Conservation (phyloP, 2,888 invertebrate genomes). For the Antheraea yamamai region DNA sequence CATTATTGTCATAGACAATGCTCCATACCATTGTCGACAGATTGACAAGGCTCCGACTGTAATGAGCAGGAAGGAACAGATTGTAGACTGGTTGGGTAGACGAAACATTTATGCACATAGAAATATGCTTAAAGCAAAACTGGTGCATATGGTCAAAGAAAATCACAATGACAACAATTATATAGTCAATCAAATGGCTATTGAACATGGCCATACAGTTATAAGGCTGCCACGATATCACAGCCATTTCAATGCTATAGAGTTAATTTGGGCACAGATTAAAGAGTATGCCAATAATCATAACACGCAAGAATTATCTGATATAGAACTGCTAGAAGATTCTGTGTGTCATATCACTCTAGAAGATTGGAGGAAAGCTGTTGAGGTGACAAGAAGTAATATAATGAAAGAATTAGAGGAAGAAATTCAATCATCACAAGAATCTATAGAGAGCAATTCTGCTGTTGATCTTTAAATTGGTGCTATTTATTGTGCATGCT, state of each 20-base stretch:
- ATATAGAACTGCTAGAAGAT: not conserved
- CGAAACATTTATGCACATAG: not conserved
- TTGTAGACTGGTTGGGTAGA: not conserved
- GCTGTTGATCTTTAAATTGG: too few species aligned
- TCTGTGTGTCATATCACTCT: not conserved
- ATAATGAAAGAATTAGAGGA: not conserved
- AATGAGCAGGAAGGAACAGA: not conserved
- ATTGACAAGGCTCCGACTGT: not conserved
- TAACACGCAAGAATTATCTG: not conserved
- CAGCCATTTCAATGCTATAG: not conserved
- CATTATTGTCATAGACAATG: conserved; percentile 4
- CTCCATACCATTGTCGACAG: conserved; percentile 1
- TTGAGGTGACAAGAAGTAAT: not conserved
- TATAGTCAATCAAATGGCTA: not conserved
- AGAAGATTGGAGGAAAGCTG: conserved; percentile 4
- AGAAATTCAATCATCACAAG: not conserved
- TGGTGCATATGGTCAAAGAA: not conserved
- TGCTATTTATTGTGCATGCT: too few species aligned
- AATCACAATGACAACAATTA: not conserved
- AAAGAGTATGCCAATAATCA: not conserved
- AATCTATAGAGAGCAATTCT: too few species aligned
- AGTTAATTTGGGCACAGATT: not conserved
- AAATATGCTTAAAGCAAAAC: not conserved
- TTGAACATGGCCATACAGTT: not conserved
- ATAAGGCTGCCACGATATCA: not conserved